These are phyloP conservation scores for Muscina levida DNA, from an alignment of 2,888 invertebrate species.

Conservation along the genomic window DNA sequence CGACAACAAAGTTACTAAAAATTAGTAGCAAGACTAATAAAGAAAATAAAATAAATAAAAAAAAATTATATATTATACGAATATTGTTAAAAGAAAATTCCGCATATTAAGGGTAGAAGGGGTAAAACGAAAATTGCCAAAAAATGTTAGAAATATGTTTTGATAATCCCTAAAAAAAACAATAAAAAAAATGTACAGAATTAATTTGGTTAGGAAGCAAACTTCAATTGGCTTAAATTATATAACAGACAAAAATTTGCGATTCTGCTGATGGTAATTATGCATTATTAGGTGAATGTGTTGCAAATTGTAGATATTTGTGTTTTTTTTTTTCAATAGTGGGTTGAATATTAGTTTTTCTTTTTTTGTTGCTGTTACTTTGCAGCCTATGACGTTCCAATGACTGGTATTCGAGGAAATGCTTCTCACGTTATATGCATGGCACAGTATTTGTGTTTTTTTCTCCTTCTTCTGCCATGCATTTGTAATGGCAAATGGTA, in stretches of 20 bases:
- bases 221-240: too few relatives aligned
- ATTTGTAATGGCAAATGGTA: conserved; percentile 15
- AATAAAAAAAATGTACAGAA: too few relatives aligned
- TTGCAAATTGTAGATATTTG: background rate
- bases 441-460: conserved; percentile 35
- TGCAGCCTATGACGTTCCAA: background rate
- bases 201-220: too few relatives aligned
- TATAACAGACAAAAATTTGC: too few relatives aligned
- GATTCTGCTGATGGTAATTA: too few relatives aligned
- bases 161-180: too few relatives aligned
- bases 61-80: too few relatives aligned
- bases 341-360: conserved; percentile 19
- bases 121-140: background rate
- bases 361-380: conserved; percentile 22
- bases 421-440: conserved; percentile 18
- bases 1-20: too few relatives aligned
- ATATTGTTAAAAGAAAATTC: too few relatives aligned
- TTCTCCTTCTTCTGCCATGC: conserved; percentile 18
- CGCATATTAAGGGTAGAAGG: background rate
- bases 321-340: conserved; percentile 6
- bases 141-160: too few relatives aligned
- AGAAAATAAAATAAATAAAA: too few relatives aligned
- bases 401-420: conserved; percentile 30
- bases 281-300: background rate
- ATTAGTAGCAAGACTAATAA: too few relatives aligned